phyloP scores from a whole-genome alignment of 1,140 invertebrate species.

The Tetramorium alpestre region DNA sequence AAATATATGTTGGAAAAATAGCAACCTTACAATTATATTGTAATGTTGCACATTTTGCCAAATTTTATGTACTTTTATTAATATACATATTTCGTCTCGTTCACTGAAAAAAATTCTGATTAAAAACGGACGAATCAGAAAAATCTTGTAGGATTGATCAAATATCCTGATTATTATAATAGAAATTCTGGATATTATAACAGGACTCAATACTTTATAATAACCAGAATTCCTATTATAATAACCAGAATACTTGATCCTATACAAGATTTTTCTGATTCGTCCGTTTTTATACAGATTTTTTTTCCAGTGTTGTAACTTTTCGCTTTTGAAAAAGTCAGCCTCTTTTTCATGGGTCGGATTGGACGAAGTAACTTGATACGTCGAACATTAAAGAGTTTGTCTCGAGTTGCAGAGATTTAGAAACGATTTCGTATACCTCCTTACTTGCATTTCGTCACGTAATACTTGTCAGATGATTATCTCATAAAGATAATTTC shows the following conservation, averaged over 20 bases:
- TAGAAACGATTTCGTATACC: slow-evolving; percentile 43
- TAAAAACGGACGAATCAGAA: no score
- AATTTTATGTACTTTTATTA: background rate
- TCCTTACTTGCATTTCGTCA: slow-evolving; percentile 23
- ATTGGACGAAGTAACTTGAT: slow-evolving; percentile 55
- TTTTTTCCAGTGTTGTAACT: no score
- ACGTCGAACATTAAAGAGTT: slow-evolving; percentile 59
- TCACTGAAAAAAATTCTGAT: no score
- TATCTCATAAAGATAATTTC: background rate
- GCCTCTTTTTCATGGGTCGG: slow-evolving; percentile 8
- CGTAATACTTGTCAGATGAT: slow-evolving; percentile 1
- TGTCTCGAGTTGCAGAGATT: slow-evolving; percentile 58
- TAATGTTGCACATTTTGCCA: background rate
- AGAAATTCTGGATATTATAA: no score
- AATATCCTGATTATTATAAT: no score
- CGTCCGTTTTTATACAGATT: no score
- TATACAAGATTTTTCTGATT: no score
- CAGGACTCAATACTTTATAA: no score
- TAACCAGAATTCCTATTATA: no score
- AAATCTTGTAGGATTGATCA: no score
- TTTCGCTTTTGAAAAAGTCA: slow-evolving; percentile 47
- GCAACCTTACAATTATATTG: no score
- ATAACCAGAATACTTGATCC: no score
- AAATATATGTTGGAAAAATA: background rate
- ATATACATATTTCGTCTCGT: background rate